Evolutionary conservation across 2,797 vertebrate genomes (phyloP).

Genomic region (Acomys russatus): DNA sequence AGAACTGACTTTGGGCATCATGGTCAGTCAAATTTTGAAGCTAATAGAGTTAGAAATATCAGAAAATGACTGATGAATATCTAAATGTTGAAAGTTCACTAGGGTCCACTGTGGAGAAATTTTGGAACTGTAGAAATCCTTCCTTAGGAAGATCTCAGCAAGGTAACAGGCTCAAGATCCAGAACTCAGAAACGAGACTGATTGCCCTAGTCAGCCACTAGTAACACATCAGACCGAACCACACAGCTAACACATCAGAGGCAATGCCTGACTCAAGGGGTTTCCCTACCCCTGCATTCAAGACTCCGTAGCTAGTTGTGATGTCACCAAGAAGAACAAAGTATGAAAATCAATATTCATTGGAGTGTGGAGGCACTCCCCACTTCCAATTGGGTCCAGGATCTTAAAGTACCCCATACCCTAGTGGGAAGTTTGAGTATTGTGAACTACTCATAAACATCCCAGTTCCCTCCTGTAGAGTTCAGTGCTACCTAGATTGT

Average conservation of each 20-base stretch:
- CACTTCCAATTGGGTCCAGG: background rate
- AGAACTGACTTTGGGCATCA: background rate
- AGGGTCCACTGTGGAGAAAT: too few relatives aligned
- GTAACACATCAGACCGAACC: background rate
- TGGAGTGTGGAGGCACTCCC: background rate
- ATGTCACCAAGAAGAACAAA: background rate
- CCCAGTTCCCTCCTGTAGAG: background rate
- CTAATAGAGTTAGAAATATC: too few relatives aligned
- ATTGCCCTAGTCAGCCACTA: background rate
- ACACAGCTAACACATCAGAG: fast-evolving
- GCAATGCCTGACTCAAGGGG: too few relatives aligned
- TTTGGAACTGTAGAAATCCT: background rate
- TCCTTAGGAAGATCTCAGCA: background rate
- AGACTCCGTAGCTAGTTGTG: background rate
- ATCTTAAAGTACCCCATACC: background rate
- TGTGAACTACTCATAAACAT: background rate
- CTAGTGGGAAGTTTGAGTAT: background rate
- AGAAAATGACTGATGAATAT: too few relatives aligned
- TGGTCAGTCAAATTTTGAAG: too few relatives aligned
- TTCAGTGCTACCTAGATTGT: too few relatives aligned
- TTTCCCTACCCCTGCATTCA: background rate
- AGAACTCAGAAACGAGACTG: background rate
- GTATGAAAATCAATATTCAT: background rate
- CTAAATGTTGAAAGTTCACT: background rate
- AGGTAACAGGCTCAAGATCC: background rate